Percentiles rank a stretch among this genome's conserved stretches.
Conservation (phyloP, 2,797 vertebrate species). For the Alcedo quadribrachys region DNA sequence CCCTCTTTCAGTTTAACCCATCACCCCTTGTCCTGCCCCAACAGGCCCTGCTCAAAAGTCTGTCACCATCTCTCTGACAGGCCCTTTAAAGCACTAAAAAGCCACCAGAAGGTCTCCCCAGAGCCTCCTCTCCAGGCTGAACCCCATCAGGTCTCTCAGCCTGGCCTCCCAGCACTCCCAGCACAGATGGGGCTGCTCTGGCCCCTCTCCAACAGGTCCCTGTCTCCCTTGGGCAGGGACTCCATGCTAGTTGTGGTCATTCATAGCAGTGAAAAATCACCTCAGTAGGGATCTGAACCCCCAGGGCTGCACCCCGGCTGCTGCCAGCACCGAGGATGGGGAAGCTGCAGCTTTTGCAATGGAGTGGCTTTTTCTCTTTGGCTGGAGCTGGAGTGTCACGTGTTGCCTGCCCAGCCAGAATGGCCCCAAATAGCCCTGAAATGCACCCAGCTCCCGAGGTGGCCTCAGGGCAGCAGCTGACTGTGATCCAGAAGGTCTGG, state of each 20-base stretch:
- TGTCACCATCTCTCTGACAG: too few species aligned
- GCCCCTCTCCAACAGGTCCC: background rate
- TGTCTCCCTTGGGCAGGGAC: background rate
- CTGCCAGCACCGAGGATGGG: rapidly evolving
- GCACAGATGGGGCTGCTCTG: too few species aligned
- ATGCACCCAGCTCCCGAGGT: rapidly evolving
- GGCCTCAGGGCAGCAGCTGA: background rate
- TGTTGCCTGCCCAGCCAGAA: background rate
- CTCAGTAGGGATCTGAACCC: background rate
- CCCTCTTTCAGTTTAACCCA: too few species aligned
- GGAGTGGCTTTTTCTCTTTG: background rate
- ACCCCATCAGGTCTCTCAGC: too few species aligned
- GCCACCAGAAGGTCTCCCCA: too few species aligned
- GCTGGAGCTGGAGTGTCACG: background rate
- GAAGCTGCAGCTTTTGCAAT: background rate
- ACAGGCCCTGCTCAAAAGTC: too few species aligned
- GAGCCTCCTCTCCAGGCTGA: too few species aligned
- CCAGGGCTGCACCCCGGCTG: rapidly evolving
- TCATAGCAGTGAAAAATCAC: background rate
- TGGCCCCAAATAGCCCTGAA: background rate
- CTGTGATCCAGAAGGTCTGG: background rate
- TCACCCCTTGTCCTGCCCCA: too few species aligned
- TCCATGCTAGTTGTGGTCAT: background rate
- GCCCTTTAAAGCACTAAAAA: too few species aligned
- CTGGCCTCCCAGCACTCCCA: background rate